These are phyloP conservation scores for Aphodius granarius DNA, from an alignment of 2,888 invertebrate genomes.

Conservation along the genomic window DNA sequence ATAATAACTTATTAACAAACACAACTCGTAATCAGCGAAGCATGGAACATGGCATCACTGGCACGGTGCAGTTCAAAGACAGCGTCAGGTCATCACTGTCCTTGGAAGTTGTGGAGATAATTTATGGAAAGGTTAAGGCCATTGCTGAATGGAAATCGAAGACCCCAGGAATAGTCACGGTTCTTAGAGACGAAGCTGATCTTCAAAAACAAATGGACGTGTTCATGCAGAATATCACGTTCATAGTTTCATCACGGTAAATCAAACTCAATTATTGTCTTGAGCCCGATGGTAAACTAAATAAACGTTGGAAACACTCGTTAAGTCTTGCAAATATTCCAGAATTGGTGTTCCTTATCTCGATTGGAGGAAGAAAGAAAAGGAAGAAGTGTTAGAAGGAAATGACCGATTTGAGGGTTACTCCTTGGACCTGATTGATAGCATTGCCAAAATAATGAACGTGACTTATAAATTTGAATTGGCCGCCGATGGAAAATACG, in stretches of 20 bases:
- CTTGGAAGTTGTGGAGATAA: conserved; percentile 66
- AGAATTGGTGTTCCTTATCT: conserved; percentile 75
- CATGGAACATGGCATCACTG: conserved; percentile 60
- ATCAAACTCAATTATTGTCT: background rate
- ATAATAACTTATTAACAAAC: too few species aligned
- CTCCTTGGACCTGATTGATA: conserved; percentile 85
- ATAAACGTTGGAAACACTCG: conserved; percentile 39
- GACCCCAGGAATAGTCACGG: conserved; percentile 39
- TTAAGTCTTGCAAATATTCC: too few species aligned
- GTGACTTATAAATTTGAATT: conserved; percentile 72
- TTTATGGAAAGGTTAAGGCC: conserved; percentile 59
- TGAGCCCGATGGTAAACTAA: too few species aligned
- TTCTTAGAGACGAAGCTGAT: conserved; percentile 47
- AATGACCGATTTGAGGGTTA: conserved; percentile 86
- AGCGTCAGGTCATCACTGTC: conserved; percentile 65
- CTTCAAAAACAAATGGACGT: conserved; percentile 53
- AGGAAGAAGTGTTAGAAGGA: conserved; percentile 65
- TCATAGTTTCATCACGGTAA: conserved; percentile 56
- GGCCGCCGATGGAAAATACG: conserved; percentile 70
- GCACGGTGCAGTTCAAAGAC: conserved; percentile 66
- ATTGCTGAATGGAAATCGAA: conserved; percentile 56
- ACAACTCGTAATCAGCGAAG: conserved; percentile 34
- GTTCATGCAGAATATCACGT: conserved; percentile 57
- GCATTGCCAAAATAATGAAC: conserved; percentile 61
- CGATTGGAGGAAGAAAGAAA: conserved; percentile 58